phyloP scores from a whole-genome alignment of 2,797 vertebrate genomes.

The Leptodactylus fallax region DNA sequence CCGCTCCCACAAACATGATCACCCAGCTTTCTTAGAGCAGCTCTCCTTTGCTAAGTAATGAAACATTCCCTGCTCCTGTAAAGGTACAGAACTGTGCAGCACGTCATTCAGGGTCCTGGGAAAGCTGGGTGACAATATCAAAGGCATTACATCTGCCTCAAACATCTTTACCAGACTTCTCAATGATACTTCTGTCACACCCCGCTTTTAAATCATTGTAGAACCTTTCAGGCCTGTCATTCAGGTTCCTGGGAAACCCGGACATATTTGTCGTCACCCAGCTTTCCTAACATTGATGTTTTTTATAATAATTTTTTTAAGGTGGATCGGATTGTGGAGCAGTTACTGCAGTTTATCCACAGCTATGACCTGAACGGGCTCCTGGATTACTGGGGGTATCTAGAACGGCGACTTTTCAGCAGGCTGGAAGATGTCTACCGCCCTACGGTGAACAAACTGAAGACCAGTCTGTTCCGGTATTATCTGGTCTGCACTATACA shows the following conservation, averaged over 20 bases:
- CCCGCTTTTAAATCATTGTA: too few relatives aligned
- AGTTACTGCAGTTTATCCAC: conserved; percentile 90
- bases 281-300: neutral
- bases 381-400: conserved; percentile 92
- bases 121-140: too few relatives aligned
- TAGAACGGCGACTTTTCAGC: conserved; percentile 91
- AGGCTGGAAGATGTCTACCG: conserved; percentile 91
- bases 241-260: neutral
- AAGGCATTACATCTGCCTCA: too few relatives aligned
- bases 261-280: neutral
- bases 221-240: too few relatives aligned
- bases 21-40: too few relatives aligned
- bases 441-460: conserved; percentile 90
- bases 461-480: conserved; percentile 92
- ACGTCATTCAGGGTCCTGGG: too few relatives aligned
- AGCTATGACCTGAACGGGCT: conserved; percentile 86
- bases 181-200: too few relatives aligned
- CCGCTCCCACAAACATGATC: too few relatives aligned
- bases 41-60: too few relatives aligned
- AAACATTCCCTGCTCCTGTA: too few relatives aligned
- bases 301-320: conserved; percentile 66
- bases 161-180: too few relatives aligned
- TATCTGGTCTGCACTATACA: conserved; percentile 91
- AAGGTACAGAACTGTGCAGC: too few relatives aligned
- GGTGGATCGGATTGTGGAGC: conserved; percentile 98